phyloP scores from a whole-genome alignment of 2,113 vertebrate species.

The Triplophysa siluroides region DNA sequence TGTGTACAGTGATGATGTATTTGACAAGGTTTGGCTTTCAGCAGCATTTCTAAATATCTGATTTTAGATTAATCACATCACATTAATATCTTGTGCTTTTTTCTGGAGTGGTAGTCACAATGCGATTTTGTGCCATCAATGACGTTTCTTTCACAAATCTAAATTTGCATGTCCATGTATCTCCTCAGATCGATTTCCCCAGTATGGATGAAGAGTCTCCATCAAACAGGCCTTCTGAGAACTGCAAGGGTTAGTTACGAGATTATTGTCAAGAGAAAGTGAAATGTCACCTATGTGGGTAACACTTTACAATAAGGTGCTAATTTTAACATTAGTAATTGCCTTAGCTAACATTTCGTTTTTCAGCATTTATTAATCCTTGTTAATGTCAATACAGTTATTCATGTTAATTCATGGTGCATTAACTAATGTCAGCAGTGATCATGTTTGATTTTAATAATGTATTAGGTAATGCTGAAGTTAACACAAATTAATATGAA shows the following conservation, averaged over 20 bases:
- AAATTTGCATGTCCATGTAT: not conserved
- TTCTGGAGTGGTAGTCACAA: not conserved
- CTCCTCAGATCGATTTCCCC: slow-evolving; percentile 60
- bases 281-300: no score
- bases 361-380: no score
- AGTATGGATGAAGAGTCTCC: slow-evolving; percentile 56
- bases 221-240: slow-evolving; percentile 23
- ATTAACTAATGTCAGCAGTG: no score
- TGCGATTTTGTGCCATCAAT: not conserved
- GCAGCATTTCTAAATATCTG: not conserved
- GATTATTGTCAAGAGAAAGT: not conserved
- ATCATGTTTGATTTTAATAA: no score
- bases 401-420: no score
- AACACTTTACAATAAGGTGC: no score
- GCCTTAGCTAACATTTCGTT: no score
- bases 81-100: not conserved
- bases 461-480: no score
- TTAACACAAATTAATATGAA: no score
- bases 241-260: slow-evolving; percentile 56
- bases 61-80: not conserved
- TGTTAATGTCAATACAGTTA: no score
- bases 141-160: not conserved
- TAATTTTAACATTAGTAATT: no score
- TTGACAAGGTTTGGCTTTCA: slow-evolving; percentile 32
- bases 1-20: slow-evolving; percentile 29